phyloP scores from a whole-genome alignment of 2,888 invertebrate species.

The Mayetiola destructor region DNA sequence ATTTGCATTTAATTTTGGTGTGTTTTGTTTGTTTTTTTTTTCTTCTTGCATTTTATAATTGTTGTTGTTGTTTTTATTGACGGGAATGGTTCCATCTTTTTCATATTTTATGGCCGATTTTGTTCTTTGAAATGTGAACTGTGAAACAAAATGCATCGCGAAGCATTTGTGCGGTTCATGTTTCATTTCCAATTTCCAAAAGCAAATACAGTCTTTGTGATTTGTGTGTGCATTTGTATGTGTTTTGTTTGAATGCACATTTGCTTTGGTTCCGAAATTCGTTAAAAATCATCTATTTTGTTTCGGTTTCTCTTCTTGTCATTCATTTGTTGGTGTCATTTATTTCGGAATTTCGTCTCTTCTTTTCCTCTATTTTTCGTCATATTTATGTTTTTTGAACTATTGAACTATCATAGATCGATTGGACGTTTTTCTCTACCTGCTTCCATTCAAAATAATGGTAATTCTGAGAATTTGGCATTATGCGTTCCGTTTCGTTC shows the following conservation, averaged over 20 bases:
- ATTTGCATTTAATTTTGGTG: too few relatives aligned
- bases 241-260: neutral
- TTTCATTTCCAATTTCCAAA: neutral
- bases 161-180: neutral
- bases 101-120: too few relatives aligned
- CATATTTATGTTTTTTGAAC: neutral
- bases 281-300: too few relatives aligned
- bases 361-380: too few relatives aligned
- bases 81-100: neutral
- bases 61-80: neutral
- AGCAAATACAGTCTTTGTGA: neutral
- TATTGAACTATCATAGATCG: neutral
- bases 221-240: neutral
- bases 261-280: neutral
- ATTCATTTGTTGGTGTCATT: conserved; percentile 11
- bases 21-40: too few relatives aligned
- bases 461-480: conserved; percentile 9
- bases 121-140: too few relatives aligned
- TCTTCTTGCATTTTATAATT: neutral
- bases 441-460: neutral
- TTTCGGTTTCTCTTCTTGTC: too few relatives aligned
- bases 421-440: conserved; percentile 3
- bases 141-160: conserved; percentile 10
- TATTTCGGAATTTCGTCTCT: too few relatives aligned
- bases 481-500: conserved; percentile 5